Conservation (phyloP, 2,888 invertebrate genomes). For the Sarcophaga variegata region DNA sequence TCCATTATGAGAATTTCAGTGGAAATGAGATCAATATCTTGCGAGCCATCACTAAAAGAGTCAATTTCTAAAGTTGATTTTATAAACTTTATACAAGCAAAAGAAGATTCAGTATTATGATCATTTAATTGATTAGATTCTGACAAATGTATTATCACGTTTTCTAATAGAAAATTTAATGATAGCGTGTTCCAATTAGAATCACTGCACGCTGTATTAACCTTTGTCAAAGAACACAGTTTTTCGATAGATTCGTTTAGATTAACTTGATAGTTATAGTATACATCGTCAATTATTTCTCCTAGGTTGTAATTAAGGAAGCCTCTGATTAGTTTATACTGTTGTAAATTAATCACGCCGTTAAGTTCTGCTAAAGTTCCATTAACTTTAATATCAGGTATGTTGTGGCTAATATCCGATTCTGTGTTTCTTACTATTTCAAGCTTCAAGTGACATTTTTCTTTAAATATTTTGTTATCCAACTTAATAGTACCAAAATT, state of each 20-base stretch:
- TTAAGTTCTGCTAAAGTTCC: conserved; percentile 93
- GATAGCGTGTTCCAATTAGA: conserved; percentile 90
- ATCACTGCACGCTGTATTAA: conserved; percentile 60
- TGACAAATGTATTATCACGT: conserved; percentile 87
- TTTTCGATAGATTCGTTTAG: conserved; percentile 77
- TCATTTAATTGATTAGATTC: conserved; percentile 64
- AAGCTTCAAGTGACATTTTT: conserved; percentile 91
- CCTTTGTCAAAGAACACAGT: conserved; percentile 75
- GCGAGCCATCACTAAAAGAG: conserved; percentile 92
- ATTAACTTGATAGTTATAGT: conserved; percentile 75
- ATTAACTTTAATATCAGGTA: conserved; percentile 91
- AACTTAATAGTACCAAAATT: conserved; percentile 77
- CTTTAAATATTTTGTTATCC: conserved; percentile 89
- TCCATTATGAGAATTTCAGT: conserved; percentile 84
- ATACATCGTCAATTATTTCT: conserved; percentile 89
- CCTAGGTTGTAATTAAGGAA: conserved; percentile 94
- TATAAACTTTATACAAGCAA: conserved; percentile 95
- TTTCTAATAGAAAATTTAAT: conserved; percentile 90
- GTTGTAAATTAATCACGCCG: conserved; percentile 90
- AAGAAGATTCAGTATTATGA: conserved; percentile 81
- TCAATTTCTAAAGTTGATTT: conserved; percentile 93
- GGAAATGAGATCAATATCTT: conserved; percentile 95
- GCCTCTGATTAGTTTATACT: conserved; percentile 94
- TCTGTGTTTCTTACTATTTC: conserved; percentile 92
- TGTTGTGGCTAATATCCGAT: conserved; percentile 83